Percentiles rank a stretch among this genome's conserved stretches.
Evolutionary conservation across 2,797 vertebrate species (phyloP).

Genomic region (Phyllotis vaccarum): DNA sequence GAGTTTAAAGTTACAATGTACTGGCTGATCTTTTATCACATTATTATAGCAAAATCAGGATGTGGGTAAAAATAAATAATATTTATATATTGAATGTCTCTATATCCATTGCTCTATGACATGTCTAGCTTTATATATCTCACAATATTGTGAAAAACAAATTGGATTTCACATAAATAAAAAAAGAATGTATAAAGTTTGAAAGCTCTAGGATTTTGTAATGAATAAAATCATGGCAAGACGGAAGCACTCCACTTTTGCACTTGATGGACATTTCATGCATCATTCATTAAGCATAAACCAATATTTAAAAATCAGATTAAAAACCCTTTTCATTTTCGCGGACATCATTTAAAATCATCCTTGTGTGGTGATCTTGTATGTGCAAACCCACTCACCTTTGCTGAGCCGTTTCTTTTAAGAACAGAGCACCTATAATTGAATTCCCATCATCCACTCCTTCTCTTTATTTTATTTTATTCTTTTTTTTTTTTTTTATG

Average conservation of each 20-base stretch:
- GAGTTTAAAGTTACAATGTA: background rate
- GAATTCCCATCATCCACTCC: slow-evolving; percentile 74
- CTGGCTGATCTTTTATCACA: background rate
- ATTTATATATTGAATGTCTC: slow-evolving; percentile 5
- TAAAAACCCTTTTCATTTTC: slow-evolving; percentile 75
- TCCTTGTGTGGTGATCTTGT: slow-evolving; percentile 73
- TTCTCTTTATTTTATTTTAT: background rate
- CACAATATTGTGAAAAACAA: slow-evolving; percentile 47
- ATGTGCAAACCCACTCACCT: slow-evolving; percentile 79
- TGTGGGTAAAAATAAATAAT: slow-evolving; percentile 36
- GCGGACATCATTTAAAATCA: slow-evolving; percentile 81
- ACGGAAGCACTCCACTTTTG: slow-evolving; percentile 44
- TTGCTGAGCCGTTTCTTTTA: slow-evolving; percentile 82
- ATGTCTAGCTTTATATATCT: background rate
- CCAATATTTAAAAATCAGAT: slow-evolving; percentile 78
- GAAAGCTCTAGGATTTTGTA: slow-evolving; percentile 57
- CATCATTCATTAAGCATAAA: slow-evolving; percentile 72
- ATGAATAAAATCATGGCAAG: slow-evolving; percentile 36
- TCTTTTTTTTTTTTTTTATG: background rate
- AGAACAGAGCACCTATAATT: slow-evolving; percentile 84
- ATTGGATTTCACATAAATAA: slow-evolving; percentile 52
- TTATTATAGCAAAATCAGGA: slow-evolving; percentile 39
- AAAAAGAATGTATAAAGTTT: slow-evolving; percentile 12
- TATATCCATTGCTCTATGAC: background rate
- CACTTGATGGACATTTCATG: slow-evolving; percentile 63